Evolutionary conservation across 2,113 vertebrate genomes (phyloP), one percentile per base, ranked within the genome.

Genomic region (Actenoides hombroni): DNA sequence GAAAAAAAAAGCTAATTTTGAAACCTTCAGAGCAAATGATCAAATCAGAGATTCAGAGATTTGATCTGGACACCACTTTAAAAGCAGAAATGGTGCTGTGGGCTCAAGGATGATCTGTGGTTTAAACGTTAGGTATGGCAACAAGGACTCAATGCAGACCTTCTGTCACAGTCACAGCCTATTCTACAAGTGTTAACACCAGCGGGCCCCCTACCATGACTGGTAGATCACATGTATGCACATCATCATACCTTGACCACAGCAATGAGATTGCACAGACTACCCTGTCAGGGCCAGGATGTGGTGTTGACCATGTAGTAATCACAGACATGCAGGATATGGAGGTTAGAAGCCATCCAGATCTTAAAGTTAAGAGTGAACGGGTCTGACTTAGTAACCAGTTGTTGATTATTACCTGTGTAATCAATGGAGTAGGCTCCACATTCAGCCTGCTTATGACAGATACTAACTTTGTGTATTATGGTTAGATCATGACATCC

Each of bases 311-410:
- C n/a, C 20, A 1, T 24, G 37, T 26, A 59, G 18, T 65, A 28
- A 60, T 19, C 39, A 46, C 40, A 84, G 40, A 69, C 19, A 28
- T 3, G 33, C 26, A 80, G 33, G 11, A 56, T n/a, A 28, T 40
- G 10, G 0, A 0, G 68, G 44, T 8, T 71, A 48, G 57, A 77
- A 77, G 25, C 24, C 28, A 60, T 37, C 15, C 26, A 35, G 16
- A 2, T 69, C 31, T 26, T 65, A 21, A 77, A 56, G 37, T 53
- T 33, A 69, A 71, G 39, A 65, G 48, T 35, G 40, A 35, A 16
- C 0, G 0, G 44, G 24, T 35, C 49, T 0, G 2, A n/a, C 9
- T 24, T 29, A 81, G 15, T 17, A 46, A 25, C 8, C 35, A 4
- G 19, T 16, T 48, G 23, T 29, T 67, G 35, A 9, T 23, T 83